These are phyloP conservation scores for Rhabdomys dilectus DNA, from an alignment of 2,113 vertebrate species.

Conservation along the genomic window DNA sequence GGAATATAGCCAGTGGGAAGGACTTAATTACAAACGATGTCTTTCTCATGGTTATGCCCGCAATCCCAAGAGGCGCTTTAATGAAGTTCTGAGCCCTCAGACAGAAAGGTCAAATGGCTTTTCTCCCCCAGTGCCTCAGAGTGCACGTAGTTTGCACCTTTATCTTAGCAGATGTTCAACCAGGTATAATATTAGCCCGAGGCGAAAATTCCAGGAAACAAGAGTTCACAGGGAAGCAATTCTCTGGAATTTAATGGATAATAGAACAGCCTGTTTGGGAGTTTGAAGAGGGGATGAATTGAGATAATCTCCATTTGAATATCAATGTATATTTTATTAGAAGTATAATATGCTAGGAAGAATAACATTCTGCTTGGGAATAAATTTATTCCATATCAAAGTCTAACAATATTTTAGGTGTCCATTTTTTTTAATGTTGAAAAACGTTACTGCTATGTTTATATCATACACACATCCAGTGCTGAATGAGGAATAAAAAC, in stretches of 20 bases:
- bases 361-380: conserved; percentile 19
- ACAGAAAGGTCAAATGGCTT: conserved; percentile 73
- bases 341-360: not conserved
- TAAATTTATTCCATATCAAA: conserved; percentile 46
- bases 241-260: conserved; percentile 69
- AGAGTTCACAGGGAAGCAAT: conserved; percentile 29
- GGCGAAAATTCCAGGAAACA: conserved; percentile 75
- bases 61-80: conserved; percentile 65
- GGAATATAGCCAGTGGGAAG: conserved; percentile 76
- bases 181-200: conserved; percentile 71
- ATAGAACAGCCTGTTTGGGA: conserved; percentile 41
- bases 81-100: conserved; percentile 67
- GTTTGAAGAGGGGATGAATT: conserved; percentile 48
- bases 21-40: conserved; percentile 76
- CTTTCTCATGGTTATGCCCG: conserved; percentile 36
- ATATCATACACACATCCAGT: not conserved
- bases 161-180: conserved; percentile 71
- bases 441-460: conserved; percentile 28
- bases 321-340: conserved; percentile 44
- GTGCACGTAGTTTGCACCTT: conserved; percentile 59
- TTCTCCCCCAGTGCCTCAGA: not conserved
- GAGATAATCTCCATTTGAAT: conserved; percentile 47
- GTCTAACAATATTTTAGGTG: conserved; percentile 31
- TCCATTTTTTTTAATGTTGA: conserved; percentile 38
- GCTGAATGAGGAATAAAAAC: conserved; percentile 6